These are phyloP conservation scores for Drosophila villosipedis DNA, from an alignment of 2,888 invertebrate genomes.

Conservation along the genomic window DNA sequence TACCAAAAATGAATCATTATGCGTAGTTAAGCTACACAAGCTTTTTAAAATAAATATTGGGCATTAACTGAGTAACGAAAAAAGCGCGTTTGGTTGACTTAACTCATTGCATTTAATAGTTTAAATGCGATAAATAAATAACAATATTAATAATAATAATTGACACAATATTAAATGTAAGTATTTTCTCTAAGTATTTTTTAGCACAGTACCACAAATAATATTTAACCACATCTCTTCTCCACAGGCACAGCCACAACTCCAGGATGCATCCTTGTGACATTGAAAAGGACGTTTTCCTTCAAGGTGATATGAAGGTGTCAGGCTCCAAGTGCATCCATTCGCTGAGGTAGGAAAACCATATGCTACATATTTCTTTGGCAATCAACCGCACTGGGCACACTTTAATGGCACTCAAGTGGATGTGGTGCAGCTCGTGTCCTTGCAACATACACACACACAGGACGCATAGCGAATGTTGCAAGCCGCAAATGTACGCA, in stretches of 20 bases:
- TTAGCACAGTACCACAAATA: slow-evolving; percentile 19
- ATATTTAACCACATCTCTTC: slow-evolving; percentile 36
- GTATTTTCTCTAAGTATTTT: not conserved
- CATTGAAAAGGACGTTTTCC: slow-evolving; percentile 52
- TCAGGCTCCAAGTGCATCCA: slow-evolving; percentile 40
- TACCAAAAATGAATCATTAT: slow-evolving; percentile 50
- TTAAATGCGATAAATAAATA: not conserved
- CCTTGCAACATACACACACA: slow-evolving; percentile 53
- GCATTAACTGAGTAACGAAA: not conserved
- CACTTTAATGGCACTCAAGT: slow-evolving; percentile 74
- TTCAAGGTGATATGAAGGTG: slow-evolving; percentile 55
- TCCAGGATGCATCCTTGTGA: slow-evolving; percentile 10
- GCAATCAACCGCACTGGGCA: slow-evolving; percentile 76
- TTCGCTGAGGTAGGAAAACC: slow-evolving; percentile 50
- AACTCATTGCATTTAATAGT: not conserved
- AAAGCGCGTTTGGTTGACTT: not conserved
- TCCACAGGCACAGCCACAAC: not conserved
- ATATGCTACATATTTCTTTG: slow-evolving; percentile 75
- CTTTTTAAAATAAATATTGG: slow-evolving; percentile 30
- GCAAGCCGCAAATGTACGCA: slow-evolving; percentile 42
- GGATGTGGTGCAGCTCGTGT: slow-evolving; percentile 63
- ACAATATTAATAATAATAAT: not conserved
- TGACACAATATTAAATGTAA: not conserved
- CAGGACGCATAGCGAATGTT: slow-evolving; percentile 5
- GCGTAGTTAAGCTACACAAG: slow-evolving; percentile 3